Evolutionary conservation across 2,797 vertebrate species (phyloP), one percentile per base, ranked within the genome.

Genomic region (Pseudopleuronectes americanus): DNA sequence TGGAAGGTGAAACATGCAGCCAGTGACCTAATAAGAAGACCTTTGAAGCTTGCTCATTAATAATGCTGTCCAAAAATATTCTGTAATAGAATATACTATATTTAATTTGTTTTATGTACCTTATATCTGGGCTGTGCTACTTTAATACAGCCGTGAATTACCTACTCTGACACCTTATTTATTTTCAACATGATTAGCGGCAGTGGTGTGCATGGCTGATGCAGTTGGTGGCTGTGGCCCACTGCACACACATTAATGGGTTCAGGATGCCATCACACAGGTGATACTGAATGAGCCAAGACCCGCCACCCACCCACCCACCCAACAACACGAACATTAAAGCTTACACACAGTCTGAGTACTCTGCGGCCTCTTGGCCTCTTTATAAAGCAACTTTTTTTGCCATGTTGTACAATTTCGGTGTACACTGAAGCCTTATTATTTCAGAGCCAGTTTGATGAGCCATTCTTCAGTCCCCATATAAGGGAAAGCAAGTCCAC

Each of bases 131-230:
- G 88, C 87, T 88, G 87, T 72, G 81, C 78, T 88, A 85, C 85
- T 90, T 91, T 92, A 91, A 92, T 89, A 77, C 83, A 84, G 87
- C 88, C 86, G 87, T 84, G 89, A 94, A 93, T 93, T 92, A 92
- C 90, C 89, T 74, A 68, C 83, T 64, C 81, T 87, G 87, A 90
- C 90, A 92, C 88, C 86, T 86, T 92, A 91, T 93, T 92, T 88
- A 88, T 92, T 92, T 90, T 83, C 90, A 86, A 79, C 77, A 68
- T 90, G 92, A 93, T 93, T 93, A 93, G 91, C 77, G 49, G 80
- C 76, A 58, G 67, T 76, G 78, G 86, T 74, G 83, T 81, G 84
- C 77, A 70, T 69, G 84, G 81, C 71, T 71, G 70, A 64, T 83
- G 57, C 80, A 68, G 86, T 92, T 89, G 91, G 91, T 92, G 92